These are phyloP conservation scores for Abrostola tripartita DNA, from an alignment of 2,888 invertebrate species.

Conservation along the genomic window DNA sequence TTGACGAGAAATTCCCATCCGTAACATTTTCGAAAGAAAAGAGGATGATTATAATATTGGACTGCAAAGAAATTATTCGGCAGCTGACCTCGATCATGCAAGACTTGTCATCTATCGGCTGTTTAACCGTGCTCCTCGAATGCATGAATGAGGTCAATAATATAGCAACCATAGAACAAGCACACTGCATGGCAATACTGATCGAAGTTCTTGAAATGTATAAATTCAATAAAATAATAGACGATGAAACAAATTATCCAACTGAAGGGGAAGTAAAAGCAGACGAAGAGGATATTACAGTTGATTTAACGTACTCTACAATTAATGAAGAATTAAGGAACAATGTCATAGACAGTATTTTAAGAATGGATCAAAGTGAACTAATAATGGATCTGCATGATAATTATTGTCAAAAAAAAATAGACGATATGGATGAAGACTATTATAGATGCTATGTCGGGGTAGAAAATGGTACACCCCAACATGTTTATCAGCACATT, in stretches of 20 bases:
- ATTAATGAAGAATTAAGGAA: slow-evolving; percentile 27
- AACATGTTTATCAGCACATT: slow-evolving; percentile 64
- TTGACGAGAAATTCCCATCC: slow-evolving; percentile 91
- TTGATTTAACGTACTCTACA: slow-evolving; percentile 26
- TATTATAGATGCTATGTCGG: slow-evolving; percentile 10
- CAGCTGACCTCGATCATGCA: slow-evolving; percentile 89
- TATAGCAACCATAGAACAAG: slow-evolving; percentile 89
- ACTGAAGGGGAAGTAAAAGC: slow-evolving; percentile 11
- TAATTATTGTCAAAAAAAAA: slow-evolving; percentile 49
- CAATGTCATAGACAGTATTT: slow-evolving; percentile 87
- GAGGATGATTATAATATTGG: slow-evolving; percentile 91
- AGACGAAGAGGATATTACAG: slow-evolving; percentile 25
- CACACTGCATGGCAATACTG: slow-evolving; percentile 84
- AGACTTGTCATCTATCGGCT: slow-evolving; percentile 89
- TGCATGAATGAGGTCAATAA: slow-evolving; percentile 90
- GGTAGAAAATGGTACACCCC: slow-evolving; percentile 50
- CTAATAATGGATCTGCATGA: slow-evolving; percentile 87
- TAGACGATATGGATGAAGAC: slow-evolving; percentile 39
- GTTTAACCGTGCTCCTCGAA: slow-evolving; percentile 90
- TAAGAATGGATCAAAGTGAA: slow-evolving; percentile 85
- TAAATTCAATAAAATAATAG: slow-evolving; percentile 66
- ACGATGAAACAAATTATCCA: slow-evolving; percentile 24
- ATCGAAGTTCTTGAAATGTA: slow-evolving; percentile 84
- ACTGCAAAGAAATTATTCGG: slow-evolving; percentile 88
- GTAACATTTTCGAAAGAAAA: slow-evolving; percentile 92